Evolutionary conservation across 2,888 invertebrate species (phyloP).

Genomic region (Rhagium mordax): DNA sequence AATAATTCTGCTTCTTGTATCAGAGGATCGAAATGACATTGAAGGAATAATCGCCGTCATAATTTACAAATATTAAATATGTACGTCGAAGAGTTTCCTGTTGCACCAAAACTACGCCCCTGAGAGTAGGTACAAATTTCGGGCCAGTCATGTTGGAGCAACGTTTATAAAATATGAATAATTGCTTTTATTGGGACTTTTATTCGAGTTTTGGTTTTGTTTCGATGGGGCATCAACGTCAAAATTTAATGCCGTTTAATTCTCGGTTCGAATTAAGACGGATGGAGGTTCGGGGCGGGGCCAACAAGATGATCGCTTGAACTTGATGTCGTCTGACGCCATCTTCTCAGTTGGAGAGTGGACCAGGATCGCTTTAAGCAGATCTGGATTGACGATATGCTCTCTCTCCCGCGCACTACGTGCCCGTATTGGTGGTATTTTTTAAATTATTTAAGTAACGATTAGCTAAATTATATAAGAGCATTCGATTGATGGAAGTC

Average conservation of each 20-base stretch:
- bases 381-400: slow-evolving; percentile 6
- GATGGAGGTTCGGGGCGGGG: slow-evolving; percentile 56
- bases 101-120: background rate
- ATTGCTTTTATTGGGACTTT: slow-evolving; percentile 47
- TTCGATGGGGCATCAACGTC: slow-evolving; percentile 57
- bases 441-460: slow-evolving; percentile 14
- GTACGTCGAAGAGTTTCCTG: background rate
- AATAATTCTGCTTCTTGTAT: too few relatives aligned
- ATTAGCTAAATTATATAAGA: slow-evolving; percentile 14
- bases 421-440: slow-evolving; percentile 28
- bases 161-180: slow-evolving; percentile 46
- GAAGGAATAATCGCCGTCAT: background rate
- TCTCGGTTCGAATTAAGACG: slow-evolving; percentile 59
- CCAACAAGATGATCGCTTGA: slow-evolving; percentile 54
- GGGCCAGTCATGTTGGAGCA: slow-evolving; percentile 37
- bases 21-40: too few relatives aligned
- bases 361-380: slow-evolving; percentile 17
- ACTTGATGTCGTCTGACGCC: slow-evolving; percentile 55
- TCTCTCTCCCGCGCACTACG: slow-evolving; percentile 12
- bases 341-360: slow-evolving; percentile 52
- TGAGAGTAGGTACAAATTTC: slow-evolving; percentile 17
- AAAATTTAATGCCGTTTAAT: slow-evolving; percentile 59
- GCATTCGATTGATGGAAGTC: slow-evolving; percentile 2
- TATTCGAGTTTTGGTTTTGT: slow-evolving; percentile 51
- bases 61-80: background rate